phyloP scores from a whole-genome alignment of 2,888 invertebrate genomes.

The Chloroclystis v-ata region DNA sequence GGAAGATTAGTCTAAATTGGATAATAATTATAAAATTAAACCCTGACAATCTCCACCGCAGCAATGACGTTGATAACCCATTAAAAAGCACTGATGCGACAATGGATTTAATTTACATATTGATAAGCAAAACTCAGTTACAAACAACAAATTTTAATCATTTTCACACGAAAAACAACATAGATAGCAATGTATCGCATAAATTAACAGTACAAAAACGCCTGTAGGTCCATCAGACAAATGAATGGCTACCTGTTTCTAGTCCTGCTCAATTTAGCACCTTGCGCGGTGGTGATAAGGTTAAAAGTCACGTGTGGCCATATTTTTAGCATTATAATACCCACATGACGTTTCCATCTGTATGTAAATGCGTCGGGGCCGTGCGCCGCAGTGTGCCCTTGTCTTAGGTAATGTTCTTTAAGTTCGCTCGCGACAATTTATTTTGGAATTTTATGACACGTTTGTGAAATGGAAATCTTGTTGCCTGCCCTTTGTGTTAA shows the following conservation, averaged over 20 bases:
- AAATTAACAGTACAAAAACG: constrained; percentile 3
- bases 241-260: constrained; percentile 7
- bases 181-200: constrained; percentile 2
- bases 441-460: background rate
- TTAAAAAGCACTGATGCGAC: background rate
- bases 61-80: background rate
- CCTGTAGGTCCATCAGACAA: constrained; percentile 6
- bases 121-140: background rate
- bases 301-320: constrained; percentile 27
- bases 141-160: constrained; percentile 1
- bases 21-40: too few species aligned
- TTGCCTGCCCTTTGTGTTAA: too few species aligned
- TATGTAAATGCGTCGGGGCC: constrained; percentile 56
- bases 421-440: constrained; percentile 1
- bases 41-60: too few species aligned
- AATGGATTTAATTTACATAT: background rate
- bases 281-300: constrained; percentile 13
- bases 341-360: constrained; percentile 64
- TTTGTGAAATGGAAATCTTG: background rate
- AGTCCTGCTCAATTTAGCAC: constrained; percentile 2
- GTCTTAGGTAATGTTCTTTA: constrained; percentile 13
- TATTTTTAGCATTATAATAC: constrained; percentile 55
- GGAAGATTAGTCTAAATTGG: too few species aligned
- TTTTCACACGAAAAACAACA: constrained; percentile 1
- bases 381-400: constrained; percentile 18